Evolutionary conservation across 2,797 vertebrate genomes (phyloP).

Genomic region (Setipinna tenuifilis): DNA sequence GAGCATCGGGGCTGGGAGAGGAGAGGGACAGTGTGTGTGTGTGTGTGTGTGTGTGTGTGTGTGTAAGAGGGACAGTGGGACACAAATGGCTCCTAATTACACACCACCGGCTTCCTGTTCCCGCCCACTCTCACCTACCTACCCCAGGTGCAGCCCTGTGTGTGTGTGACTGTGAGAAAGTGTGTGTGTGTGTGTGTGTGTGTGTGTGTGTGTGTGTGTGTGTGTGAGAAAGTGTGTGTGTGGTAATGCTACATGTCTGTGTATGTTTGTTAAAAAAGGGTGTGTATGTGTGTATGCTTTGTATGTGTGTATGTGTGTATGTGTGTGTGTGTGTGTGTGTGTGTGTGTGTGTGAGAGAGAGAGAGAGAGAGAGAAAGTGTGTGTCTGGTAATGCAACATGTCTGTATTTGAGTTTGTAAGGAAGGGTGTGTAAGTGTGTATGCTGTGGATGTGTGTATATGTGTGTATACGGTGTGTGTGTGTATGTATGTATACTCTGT

Average conservation of each 20-base stretch:
- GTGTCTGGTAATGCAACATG: too few species aligned
- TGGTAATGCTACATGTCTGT: background rate
- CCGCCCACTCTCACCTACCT: constrained; percentile 70
- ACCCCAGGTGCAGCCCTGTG: constrained; percentile 61
- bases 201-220: constrained; percentile 20
- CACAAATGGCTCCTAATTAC: constrained; percentile 86
- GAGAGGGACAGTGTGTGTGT: constrained; percentile 60
- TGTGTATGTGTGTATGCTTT: constrained; percentile 20
- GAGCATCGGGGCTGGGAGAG: constrained; percentile 62
- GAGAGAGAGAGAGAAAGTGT: background rate
- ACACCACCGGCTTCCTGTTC: constrained; percentile 81
- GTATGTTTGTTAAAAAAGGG: background rate
- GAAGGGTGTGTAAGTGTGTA: constrained; percentile 20
- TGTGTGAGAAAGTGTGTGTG: constrained; percentile 44
- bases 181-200: constrained; percentile 38
- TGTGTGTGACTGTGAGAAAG: constrained; percentile 41
- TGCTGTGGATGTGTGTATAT: background rate
- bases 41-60: too few species aligned
- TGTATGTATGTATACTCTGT: background rate
- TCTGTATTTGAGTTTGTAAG: constrained; percentile 11
- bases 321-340: constrained; percentile 17
- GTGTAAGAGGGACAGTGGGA: constrained; percentile 58
- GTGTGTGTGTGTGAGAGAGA: background rate
- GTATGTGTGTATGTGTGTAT: constrained; percentile 42
- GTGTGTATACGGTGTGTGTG: constrained; percentile 2